phyloP scores from a whole-genome alignment of 2,797 vertebrate species.

The Rhynchonycteris naso region DNA sequence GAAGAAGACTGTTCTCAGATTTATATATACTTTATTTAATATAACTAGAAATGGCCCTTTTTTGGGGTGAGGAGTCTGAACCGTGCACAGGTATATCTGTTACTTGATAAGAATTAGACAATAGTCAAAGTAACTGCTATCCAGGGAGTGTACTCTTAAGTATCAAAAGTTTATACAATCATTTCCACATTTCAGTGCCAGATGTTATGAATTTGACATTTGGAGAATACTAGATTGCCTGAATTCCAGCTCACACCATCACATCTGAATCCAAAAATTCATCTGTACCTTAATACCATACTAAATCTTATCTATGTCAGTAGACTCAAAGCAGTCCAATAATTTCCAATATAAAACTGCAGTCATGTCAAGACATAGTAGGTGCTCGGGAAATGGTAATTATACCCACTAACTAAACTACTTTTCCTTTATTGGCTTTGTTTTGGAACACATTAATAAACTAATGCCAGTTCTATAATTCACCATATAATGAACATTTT shows the following conservation, averaged over 20 bases:
- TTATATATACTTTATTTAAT: background rate
- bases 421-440: background rate
- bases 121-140: constrained; percentile 10
- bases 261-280: background rate
- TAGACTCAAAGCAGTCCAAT: background rate
- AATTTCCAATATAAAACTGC: constrained; percentile 9
- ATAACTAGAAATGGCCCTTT: background rate
- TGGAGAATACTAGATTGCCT: background rate
- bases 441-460: constrained; percentile 8
- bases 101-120: background rate
- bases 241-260: constrained; percentile 22
- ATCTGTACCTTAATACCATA: background rate
- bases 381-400: background rate
- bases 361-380: background rate
- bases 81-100: background rate
- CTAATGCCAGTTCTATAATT: background rate
- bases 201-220: constrained; percentile 33
- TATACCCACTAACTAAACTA: background rate
- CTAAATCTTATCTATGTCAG: background rate
- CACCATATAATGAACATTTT: constrained; percentile 10
- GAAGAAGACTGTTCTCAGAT: background rate
- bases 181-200: background rate
- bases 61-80: background rate
- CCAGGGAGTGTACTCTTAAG: background rate
- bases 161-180: constrained; percentile 36